Percentiles rank a stretch among this genome's conserved stretches.
phyloP scores from a whole-genome alignment of 2,113 vertebrate species.

The Raja brachyura region DNA sequence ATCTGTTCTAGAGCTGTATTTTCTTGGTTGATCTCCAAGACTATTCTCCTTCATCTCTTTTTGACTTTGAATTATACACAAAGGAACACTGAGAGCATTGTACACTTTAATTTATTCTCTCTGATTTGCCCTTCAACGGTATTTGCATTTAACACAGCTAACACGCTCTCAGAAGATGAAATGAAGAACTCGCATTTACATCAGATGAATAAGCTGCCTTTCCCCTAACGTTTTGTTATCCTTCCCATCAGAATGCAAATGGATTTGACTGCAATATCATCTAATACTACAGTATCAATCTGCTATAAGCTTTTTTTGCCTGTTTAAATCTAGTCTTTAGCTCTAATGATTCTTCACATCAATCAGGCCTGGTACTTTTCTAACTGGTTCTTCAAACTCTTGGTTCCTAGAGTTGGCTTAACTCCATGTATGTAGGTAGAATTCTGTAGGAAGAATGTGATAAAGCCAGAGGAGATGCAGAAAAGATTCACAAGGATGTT shows the following conservation, averaged over 20 bases:
- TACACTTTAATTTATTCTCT: background rate
- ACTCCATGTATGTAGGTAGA: background rate
- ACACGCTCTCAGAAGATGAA: background rate
- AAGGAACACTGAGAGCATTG: background rate
- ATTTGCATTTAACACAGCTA: background rate
- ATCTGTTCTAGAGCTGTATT: background rate
- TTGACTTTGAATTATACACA: background rate
- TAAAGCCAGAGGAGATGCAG: too few species aligned
- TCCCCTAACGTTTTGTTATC: background rate
- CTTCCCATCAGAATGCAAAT: background rate
- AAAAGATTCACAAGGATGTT: too few species aligned
- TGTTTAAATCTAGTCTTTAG: background rate
- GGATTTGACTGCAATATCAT: background rate
- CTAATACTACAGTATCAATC: background rate
- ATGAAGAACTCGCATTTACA: background rate
- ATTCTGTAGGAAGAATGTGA: too few species aligned
- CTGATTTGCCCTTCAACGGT: background rate
- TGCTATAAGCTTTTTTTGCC: background rate
- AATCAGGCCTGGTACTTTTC: background rate
- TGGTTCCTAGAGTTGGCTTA: background rate
- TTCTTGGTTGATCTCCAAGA: background rate
- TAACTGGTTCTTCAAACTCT: background rate
- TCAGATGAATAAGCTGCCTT: background rate
- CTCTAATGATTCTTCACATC: background rate
- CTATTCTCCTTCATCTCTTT: conserved; percentile 1